Percentiles rank a stretch among this genome's conserved stretches.
Conservation (phyloP, 2,113 vertebrate species). For the Zosterops pallidus region DNA sequence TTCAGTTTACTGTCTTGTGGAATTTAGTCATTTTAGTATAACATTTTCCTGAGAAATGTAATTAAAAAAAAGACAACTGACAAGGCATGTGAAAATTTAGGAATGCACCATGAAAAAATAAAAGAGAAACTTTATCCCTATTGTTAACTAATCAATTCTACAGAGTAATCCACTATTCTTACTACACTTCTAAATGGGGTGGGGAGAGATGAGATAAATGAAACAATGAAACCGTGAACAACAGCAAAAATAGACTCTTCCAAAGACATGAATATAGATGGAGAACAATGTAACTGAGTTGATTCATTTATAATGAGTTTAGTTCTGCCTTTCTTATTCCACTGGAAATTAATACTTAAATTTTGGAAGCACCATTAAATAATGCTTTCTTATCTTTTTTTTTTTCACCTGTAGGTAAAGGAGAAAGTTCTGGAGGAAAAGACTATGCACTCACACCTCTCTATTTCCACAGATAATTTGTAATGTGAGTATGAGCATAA, state of each 20-base stretch:
- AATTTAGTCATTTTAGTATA: constrained; percentile 39
- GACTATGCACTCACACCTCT: background rate
- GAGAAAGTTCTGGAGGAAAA: background rate
- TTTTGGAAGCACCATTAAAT: constrained; percentile 5
- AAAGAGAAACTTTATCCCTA: background rate
- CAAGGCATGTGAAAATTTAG: background rate
- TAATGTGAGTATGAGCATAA: background rate
- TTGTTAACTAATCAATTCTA: constrained; percentile 16
- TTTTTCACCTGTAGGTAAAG: background rate
- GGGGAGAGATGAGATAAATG: constrained; percentile 19
- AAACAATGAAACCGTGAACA: constrained; percentile 20
- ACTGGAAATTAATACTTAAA: background rate
- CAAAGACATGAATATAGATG: background rate
- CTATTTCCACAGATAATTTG: background rate
- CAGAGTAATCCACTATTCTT: background rate
- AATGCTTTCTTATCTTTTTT: background rate
- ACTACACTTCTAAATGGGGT: background rate
- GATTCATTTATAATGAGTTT: background rate
- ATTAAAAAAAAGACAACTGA: background rate
- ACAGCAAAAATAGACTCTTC: background rate
- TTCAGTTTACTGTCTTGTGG: constrained; percentile 20
- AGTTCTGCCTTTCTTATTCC: constrained; percentile 1
- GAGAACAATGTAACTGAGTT: constrained; percentile 17
- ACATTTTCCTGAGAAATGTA: constrained; percentile 12
- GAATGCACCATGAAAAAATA: constrained; percentile 11